phyloP scores from a whole-genome alignment of 1,140 invertebrate species.

The Heliconius eleuchia region DNA sequence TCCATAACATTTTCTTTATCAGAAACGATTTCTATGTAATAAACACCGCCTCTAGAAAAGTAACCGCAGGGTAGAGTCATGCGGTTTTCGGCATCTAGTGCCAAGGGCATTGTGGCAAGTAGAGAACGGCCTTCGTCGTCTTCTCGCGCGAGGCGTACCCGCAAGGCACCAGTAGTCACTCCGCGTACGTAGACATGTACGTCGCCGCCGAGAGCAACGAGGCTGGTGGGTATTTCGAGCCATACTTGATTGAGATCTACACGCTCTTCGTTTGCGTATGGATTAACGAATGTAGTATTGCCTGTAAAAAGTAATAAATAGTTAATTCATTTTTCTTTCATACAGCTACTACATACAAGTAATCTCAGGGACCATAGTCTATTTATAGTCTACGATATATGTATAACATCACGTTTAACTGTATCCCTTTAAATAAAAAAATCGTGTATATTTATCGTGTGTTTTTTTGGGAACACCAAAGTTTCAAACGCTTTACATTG shows the following conservation, averaged over 20 bases:
- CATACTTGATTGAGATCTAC: conserved; percentile 74
- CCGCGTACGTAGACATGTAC: conserved; percentile 82
- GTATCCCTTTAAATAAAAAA: no score
- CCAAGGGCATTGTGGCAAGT: conserved; percentile 84
- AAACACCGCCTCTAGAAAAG: conserved; percentile 85
- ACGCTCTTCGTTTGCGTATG: conserved; percentile 62
- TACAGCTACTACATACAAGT: no score
- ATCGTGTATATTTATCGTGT: no score
- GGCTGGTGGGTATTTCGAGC: conserved; percentile 82
- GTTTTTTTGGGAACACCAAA: no score
- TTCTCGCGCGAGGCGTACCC: conserved; percentile 71
- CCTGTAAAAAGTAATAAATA: conserved; percentile 42
- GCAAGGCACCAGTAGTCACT: conserved; percentile 53
- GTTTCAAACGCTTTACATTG: no score
- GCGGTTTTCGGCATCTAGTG: conserved; percentile 75
- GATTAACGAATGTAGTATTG: conserved; percentile 64
- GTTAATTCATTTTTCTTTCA: not conserved
- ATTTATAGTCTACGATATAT: no score
- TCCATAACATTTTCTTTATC: conserved; percentile 75
- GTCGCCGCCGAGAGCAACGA: conserved; percentile 85
- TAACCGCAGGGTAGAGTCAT: conserved; percentile 86
- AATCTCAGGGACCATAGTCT: no score
- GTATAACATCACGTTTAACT: no score
- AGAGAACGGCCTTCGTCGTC: conserved; percentile 83
- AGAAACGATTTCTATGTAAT: conserved; percentile 69